Evolutionary conservation across 2,888 invertebrate genomes (phyloP), one percentile per base, ranked within the genome.

Genomic region (Apocheima hispidaria): DNA sequence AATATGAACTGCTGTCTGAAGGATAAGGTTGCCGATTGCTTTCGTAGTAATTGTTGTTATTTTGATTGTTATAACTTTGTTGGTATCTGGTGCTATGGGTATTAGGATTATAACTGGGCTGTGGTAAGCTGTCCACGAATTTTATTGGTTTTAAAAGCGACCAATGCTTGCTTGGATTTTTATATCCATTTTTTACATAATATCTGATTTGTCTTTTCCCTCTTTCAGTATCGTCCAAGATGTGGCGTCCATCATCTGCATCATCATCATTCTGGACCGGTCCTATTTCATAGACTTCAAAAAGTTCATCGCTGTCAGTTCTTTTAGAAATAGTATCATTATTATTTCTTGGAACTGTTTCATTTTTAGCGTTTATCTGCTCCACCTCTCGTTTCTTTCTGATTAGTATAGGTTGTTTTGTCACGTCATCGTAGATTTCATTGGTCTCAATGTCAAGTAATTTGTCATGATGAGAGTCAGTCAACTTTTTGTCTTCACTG

Each of bases 121-220:
- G 83, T 41, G 81, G 82, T 36, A 82, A 28, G 9, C 33, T 73
- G 57, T 88, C 86, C n/a, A 83, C 68, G 43, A 79, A 68, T 73
- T 86, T 85, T 1, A 82, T 59, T 18, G 85, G 86, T 68, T 90
- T 92, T 10, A 78, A 68, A 41, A 81, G 72, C 1, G 74, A 81
- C 88, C 87, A 90, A 59, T 75, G 80, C 70, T 92, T 91, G 40
- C 70, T 77, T 30, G 83, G 75, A 57, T 72, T 66, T 65, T 86
- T 89, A 21, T 78, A 82, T 18, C 82, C 84, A 69, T 88, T 87
- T 77, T 89, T 88, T 23, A 85, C 72, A 75, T 86, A 87, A 70
- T 90, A 87, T 78, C 91, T 77, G 21, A 90, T 77, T 84, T 93
- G 93, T 72, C 93, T 81, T 74, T 93, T 93, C 26, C 90, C 92